Evolutionary conservation across 2,888 invertebrate species (phyloP).

Genomic region (Polydrusus tereticollis): DNA sequence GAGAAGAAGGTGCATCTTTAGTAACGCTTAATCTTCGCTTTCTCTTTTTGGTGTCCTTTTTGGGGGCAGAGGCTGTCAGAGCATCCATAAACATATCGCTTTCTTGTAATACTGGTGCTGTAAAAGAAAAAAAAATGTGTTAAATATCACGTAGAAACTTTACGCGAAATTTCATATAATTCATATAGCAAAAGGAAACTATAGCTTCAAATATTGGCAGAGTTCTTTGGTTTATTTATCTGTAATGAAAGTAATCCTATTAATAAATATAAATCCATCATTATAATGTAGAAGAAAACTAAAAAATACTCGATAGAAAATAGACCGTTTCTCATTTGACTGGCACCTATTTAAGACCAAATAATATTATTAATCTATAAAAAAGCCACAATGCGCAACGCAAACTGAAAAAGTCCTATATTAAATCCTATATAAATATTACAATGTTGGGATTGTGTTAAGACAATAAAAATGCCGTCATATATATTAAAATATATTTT

Average conservation of each 20-base stretch:
- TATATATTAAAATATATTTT: too few relatives aligned
- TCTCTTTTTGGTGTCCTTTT: conserved; percentile 82
- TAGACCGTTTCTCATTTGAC: too few relatives aligned
- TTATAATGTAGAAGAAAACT: too few relatives aligned
- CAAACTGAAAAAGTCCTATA: too few relatives aligned
- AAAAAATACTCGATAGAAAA: too few relatives aligned
- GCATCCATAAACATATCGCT: conserved; percentile 96
- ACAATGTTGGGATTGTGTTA: too few relatives aligned
- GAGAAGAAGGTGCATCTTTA: conserved; percentile 65
- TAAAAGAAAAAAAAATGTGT: conserved; percentile 24
- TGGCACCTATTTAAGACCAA: too few relatives aligned
- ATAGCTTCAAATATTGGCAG: conserved; percentile 16
- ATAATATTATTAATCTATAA: too few relatives aligned
- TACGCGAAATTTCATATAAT: background rate
- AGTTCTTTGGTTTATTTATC: conserved; percentile 8
- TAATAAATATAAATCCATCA: background rate
- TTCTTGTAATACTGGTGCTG: conserved; percentile 84
- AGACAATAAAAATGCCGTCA: too few relatives aligned
- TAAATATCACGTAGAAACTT: background rate
- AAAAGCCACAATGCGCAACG: too few relatives aligned
- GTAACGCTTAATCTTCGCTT: conserved; percentile 80
- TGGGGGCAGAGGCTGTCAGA: conserved; percentile 82
- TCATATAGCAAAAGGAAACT: background rate
- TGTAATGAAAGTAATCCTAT: background rate
- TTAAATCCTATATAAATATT: too few relatives aligned